phyloP scores from a whole-genome alignment of 2,113 vertebrate species.

The Prunella himalayana region DNA sequence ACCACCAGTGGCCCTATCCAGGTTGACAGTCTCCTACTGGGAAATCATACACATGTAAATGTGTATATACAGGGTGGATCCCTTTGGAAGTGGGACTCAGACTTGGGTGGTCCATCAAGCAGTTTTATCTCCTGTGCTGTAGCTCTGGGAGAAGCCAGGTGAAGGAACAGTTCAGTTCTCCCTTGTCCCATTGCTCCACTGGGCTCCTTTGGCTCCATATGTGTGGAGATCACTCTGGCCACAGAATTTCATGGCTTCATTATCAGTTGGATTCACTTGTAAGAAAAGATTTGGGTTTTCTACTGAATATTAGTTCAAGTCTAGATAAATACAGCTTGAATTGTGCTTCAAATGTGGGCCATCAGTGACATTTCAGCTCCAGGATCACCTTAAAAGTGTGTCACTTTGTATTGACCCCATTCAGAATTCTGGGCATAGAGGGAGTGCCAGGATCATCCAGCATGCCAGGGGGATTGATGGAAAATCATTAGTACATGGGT shows the following conservation, averaged over 20 bases:
- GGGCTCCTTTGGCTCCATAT: not conserved
- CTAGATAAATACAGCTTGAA: not conserved
- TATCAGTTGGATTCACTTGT: not conserved
- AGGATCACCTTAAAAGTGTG: not conserved
- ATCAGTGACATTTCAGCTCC: not conserved
- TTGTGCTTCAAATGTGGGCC: not conserved
- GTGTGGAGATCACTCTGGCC: not conserved
- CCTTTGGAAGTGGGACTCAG: not conserved
- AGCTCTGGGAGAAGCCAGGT: not conserved
- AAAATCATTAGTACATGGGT: not conserved
- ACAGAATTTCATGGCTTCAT: not conserved
- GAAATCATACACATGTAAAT: not conserved
- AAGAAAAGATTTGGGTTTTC: not conserved
- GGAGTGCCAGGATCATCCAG: not conserved
- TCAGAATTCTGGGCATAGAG: not conserved
- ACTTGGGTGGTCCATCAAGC: not conserved
- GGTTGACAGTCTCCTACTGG: not conserved
- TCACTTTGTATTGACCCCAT: not conserved
- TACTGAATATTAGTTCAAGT: not conserved
- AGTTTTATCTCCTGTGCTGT: not conserved
- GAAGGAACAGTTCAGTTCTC: not conserved
- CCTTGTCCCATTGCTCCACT: not conserved
- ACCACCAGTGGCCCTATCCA: not conserved
- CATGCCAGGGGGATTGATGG: not conserved
- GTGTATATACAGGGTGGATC: rapidly evolving